Percentiles rank a stretch among this genome's conserved stretches.
Conservation (phyloP, 2,113 vertebrate species). For the human region GRCh38 chr1:155111001-155111500, state of each 20-base stretch:
- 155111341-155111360: background rate
- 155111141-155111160: conserved; percentile 39
- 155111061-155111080: conserved; percentile 75
- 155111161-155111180: conserved; percentile 46
- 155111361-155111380: background rate
- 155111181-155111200: background rate
- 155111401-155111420: background rate
- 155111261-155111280: background rate
- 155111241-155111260: conserved; percentile 39
- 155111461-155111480: background rate
- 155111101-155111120: conserved; percentile 69
- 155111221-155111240: background rate
- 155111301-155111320: background rate
- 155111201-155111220: conserved; percentile 29
- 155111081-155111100: conserved; percentile 76
- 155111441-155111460: background rate
- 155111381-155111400: background rate
- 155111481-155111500: background rate
- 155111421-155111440: background rate
- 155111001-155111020: background rate
- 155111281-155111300: conserved; percentile 24
- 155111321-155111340: background rate
- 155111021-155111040: conserved; percentile 70
- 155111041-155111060: conserved; percentile 70
- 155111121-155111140: conserved; percentile 68